Percentiles rank a stretch among this genome's conserved stretches.
Evolutionary conservation across 1,140 invertebrate species (phyloP).

Genomic region (Telenomus remus): DNA sequence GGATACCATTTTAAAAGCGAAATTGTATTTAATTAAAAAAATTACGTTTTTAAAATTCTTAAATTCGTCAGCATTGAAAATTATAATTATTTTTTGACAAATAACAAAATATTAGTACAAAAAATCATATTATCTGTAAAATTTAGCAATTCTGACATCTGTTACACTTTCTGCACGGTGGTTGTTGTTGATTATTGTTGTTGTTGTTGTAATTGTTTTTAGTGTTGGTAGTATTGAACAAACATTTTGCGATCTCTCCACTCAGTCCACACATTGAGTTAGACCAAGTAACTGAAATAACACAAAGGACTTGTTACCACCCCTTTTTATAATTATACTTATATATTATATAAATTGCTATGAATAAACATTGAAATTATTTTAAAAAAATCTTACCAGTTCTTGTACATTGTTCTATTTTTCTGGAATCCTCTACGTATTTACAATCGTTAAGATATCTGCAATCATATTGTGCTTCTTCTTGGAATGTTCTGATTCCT

Average conservation of each 20-base stretch:
- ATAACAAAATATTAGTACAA: too few relatives aligned
- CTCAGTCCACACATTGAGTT: not conserved
- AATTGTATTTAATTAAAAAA: too few relatives aligned
- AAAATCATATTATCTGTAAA: too few relatives aligned
- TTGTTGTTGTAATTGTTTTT: not conserved
- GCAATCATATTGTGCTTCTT: constrained; percentile 5
- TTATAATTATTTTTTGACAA: too few relatives aligned
- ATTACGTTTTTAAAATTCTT: too few relatives aligned
- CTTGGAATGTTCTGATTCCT: constrained; percentile 3
- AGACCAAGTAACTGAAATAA: not conserved
- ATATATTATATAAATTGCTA: too few relatives aligned
- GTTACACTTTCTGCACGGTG: not conserved
- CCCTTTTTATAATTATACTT: too few relatives aligned
- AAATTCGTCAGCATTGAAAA: too few relatives aligned
- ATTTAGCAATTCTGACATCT: too few relatives aligned
- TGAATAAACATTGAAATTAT: too few relatives aligned
- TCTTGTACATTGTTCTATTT: not conserved
- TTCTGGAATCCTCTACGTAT: constrained; percentile 4
- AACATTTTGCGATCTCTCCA: not conserved
- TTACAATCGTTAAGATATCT: constrained; percentile 6
- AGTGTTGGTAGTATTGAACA: not conserved
- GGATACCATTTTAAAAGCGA: too few relatives aligned
- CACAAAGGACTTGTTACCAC: too few relatives aligned
- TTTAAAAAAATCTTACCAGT: constrained; percentile 5
- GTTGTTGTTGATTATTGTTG: not conserved